phyloP scores from a whole-genome alignment of 2,888 invertebrate genomes.

The Heliothis peltigera region DNA sequence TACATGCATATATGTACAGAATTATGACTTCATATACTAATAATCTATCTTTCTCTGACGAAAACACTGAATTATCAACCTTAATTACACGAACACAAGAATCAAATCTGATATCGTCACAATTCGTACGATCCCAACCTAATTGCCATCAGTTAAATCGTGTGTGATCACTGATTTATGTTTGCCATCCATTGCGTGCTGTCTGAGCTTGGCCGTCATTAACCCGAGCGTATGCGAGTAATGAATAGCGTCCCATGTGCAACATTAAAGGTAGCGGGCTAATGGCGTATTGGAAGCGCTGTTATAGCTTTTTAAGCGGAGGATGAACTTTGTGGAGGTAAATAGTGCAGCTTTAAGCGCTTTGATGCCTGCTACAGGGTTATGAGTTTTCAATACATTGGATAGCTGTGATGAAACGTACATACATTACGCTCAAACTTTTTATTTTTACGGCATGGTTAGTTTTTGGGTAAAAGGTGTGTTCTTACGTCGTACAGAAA shows the following conservation, averaged over 20 bases:
- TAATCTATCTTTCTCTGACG: background rate
- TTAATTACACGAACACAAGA: background rate
- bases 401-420: background rate
- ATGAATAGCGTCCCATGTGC: constrained; percentile 41
- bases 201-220: constrained; percentile 42
- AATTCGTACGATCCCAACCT: constrained; percentile 41
- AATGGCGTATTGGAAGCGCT: background rate
- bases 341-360: background rate
- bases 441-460: background rate
- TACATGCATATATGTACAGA: too few species aligned
- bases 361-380: constrained; percentile 3
- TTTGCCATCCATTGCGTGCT: constrained; percentile 47
- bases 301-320: background rate
- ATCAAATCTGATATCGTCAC: constrained; percentile 18
- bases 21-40: background rate
- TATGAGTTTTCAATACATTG: constrained; percentile 6
- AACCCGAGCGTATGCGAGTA: constrained; percentile 27
- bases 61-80: background rate
- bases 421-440: background rate
- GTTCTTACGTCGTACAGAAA: too few species aligned
- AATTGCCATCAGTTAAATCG: constrained; percentile 57
- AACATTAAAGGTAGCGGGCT: constrained; percentile 17
- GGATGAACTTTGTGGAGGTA: background rate
- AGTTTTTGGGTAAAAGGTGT: background rate
- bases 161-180: constrained; percentile 43